Percentiles rank a stretch among this genome's conserved stretches.
phyloP scores from a whole-genome alignment of 2,797 vertebrate species.

The Myotis planiceps region DNA sequence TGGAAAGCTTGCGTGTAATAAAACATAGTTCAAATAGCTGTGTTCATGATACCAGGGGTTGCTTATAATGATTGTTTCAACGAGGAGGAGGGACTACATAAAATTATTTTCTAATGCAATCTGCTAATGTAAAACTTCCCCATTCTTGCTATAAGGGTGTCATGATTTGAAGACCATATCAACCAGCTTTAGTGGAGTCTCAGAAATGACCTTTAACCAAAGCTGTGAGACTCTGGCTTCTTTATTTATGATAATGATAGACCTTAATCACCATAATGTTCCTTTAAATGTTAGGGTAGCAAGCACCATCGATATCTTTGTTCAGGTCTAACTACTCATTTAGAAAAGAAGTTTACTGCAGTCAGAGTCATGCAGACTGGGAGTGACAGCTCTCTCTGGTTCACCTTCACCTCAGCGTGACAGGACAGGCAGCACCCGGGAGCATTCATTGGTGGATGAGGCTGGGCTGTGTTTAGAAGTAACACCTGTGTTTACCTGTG shows the following conservation, averaged over 20 bases:
- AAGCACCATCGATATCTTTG: background rate
- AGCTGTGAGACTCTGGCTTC: background rate
- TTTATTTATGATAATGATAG: background rate
- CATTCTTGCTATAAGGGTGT: background rate
- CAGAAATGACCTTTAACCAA: background rate
- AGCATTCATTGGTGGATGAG: constrained; percentile 34
- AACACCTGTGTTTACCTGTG: constrained; percentile 73
- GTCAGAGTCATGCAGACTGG: background rate
- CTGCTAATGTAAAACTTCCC: constrained; percentile 14
- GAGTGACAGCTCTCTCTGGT: background rate
- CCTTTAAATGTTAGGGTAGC: background rate
- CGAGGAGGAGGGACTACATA: background rate
- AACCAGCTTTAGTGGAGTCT: background rate
- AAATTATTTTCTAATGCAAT: constrained; percentile 32
- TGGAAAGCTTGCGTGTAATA: constrained; percentile 71
- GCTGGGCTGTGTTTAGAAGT: constrained; percentile 56
- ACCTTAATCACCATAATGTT: background rate
- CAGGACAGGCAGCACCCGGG: constrained; percentile 32
- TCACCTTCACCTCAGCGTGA: constrained; percentile 31
- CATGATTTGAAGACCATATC: background rate
- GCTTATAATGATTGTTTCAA: background rate
- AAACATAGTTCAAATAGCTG: constrained; percentile 63
- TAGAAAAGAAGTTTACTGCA: background rate
- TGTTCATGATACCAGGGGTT: background rate
- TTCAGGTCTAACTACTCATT: background rate